These are phyloP conservation scores for Pasiphila rectangulata DNA, from an alignment of 2,888 invertebrate genomes.

Conservation along the genomic window DNA sequence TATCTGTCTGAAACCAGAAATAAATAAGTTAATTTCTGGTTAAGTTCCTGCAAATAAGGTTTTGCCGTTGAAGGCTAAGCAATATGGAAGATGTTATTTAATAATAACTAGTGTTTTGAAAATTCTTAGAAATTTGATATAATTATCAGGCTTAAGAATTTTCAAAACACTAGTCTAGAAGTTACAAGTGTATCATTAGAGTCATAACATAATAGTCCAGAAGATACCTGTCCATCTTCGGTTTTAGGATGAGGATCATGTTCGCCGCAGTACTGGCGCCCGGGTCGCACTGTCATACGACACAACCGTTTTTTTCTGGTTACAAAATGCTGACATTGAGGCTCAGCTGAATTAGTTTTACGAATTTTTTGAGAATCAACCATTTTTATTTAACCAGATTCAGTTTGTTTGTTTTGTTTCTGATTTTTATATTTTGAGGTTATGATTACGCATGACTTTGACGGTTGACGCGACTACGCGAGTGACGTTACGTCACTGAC, in stretches of 20 bases:
- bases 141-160: no score
- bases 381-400: conserved; percentile 15
- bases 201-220: no score
- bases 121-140: no score
- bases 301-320: conserved; percentile 86
- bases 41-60: not conserved
- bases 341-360: conserved; percentile 21
- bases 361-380: conserved; percentile 10
- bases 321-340: conserved; percentile 84
- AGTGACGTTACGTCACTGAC: no score
- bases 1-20: conserved; percentile 55
- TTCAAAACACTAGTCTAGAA: no score
- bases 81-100: no score
- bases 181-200: no score
- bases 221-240: conserved; percentile 38
- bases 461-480: no score
- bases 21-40: not conserved
- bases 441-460: no score
- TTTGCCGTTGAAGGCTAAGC: no score
- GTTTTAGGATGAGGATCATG: conserved; percentile 75
- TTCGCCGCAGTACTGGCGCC: conserved; percentile 86
- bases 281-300: conserved; percentile 87
- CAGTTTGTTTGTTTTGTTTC: not conserved
- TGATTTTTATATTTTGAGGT: not conserved
- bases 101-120: no score